Evolutionary conservation across 2,113 vertebrate species (phyloP).

Genomic region (Thermophis baileyi): DNA sequence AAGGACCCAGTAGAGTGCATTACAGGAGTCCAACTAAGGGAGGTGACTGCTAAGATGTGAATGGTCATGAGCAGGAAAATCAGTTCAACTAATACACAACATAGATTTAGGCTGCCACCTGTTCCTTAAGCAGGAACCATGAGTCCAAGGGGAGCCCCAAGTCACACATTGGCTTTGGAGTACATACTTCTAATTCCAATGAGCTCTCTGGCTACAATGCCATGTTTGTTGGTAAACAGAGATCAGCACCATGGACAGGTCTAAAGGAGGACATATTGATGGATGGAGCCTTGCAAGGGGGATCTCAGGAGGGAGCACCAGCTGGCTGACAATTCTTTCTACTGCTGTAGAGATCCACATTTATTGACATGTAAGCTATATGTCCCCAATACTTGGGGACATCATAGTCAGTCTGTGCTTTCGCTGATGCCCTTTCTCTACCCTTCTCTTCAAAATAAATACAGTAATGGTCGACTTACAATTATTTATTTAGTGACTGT

Average conservation of each 20-base stretch:
- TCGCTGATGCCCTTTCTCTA: not conserved
- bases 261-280: not conserved
- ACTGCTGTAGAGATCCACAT: not conserved
- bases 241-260: slow-evolving; percentile 14
- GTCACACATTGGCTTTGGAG: not conserved
- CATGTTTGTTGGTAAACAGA: not conserved
- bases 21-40: not conserved
- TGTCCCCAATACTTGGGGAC: not conserved
- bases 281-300: not conserved
- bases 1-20: not conserved
- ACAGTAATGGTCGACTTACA: not conserved
- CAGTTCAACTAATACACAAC: not conserved
- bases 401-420: not conserved
- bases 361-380: not conserved
- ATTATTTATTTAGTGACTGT: not conserved
- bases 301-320: not conserved
- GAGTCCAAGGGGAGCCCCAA: not conserved
- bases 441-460: not conserved
- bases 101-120: not conserved
- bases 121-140: not conserved
- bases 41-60: not conserved
- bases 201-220: not conserved
- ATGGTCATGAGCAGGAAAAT: not conserved
- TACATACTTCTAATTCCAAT: not conserved
- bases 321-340: not conserved